These are phyloP conservation scores for Ophion obscuratus DNA, from an alignment of 2,888 invertebrate species.

Conservation along the genomic window DNA sequence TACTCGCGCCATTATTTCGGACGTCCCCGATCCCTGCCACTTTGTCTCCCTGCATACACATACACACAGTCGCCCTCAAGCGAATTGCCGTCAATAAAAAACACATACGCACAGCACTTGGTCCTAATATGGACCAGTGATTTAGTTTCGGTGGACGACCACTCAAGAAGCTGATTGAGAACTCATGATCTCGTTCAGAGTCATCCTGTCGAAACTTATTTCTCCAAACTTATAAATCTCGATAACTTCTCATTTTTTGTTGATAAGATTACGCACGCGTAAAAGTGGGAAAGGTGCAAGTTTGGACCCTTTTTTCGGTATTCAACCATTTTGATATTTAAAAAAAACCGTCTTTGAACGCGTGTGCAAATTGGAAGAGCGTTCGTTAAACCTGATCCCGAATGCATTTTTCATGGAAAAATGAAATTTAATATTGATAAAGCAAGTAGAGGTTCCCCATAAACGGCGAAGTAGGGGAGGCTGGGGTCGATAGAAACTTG, in stretches of 20 bases:
- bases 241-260: background rate
- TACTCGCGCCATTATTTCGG: slow-evolving; percentile 81
- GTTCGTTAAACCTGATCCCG: no score
- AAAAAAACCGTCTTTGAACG: background rate
- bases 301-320: background rate
- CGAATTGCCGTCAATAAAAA: slow-evolving; percentile 35
- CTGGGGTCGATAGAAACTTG: no score
- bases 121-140: slow-evolving; percentile 19
- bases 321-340: background rate
- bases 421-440: no score
- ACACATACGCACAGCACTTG: background rate
- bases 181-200: background rate
- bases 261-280: background rate
- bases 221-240: background rate
- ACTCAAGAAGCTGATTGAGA: background rate
- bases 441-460: no score
- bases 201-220: no score
- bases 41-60: slow-evolving; percentile 69
- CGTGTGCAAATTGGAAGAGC: no score
- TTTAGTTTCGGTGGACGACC: background rate
- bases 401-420: no score
- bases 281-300: background rate
- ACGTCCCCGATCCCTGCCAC: slow-evolving; percentile 66
- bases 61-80: slow-evolving; percentile 61
- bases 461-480: no score